A percentile compares a stretch with the other conserved stretches of the same genome.
Conservation (phyloP, 2,113 vertebrate species). For the Mellivora capensis region DNA sequence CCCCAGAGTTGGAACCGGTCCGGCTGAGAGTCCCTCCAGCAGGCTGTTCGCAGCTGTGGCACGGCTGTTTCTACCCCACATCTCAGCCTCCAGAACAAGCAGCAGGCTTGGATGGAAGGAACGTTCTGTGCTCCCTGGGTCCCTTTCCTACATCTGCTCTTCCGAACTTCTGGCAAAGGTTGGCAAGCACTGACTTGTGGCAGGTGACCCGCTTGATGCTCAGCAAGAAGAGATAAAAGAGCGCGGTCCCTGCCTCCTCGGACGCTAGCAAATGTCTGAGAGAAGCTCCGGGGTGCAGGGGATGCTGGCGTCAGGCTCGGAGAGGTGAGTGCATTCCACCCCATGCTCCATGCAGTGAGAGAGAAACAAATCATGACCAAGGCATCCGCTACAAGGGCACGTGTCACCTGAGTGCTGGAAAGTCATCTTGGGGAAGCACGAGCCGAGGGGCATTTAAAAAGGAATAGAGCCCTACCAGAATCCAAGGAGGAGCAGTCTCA, state of each 20-base stretch:
- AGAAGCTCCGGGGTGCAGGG: background rate
- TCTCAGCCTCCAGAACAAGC: background rate
- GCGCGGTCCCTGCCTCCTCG: background rate
- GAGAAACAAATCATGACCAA: background rate
- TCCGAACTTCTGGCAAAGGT: too few species aligned
- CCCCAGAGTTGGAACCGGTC: too few species aligned
- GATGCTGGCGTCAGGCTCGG: background rate
- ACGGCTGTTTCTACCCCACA: rapidly evolving
- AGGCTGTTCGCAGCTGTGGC: background rate
- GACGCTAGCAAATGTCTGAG: too few species aligned
- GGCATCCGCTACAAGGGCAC: rapidly evolving
- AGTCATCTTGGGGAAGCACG: rapidly evolving
- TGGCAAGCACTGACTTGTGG: too few species aligned
- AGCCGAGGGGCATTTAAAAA: background rate
- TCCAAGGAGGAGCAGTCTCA: too few species aligned
- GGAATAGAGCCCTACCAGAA: background rate
- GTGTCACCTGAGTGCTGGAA: background rate
- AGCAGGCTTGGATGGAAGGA: rapidly evolving
- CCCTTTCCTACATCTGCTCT: background rate
- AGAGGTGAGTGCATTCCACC: too few species aligned
- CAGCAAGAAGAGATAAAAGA: too few species aligned
- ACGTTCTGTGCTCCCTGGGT: rapidly evolving
- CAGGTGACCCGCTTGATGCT: background rate
- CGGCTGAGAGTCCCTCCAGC: rapidly evolving
- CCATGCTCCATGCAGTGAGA: rapidly evolving